Evolutionary conservation across 2,888 invertebrate genomes (phyloP).

Genomic region (Lepidocyrtinus sp.): DNA sequence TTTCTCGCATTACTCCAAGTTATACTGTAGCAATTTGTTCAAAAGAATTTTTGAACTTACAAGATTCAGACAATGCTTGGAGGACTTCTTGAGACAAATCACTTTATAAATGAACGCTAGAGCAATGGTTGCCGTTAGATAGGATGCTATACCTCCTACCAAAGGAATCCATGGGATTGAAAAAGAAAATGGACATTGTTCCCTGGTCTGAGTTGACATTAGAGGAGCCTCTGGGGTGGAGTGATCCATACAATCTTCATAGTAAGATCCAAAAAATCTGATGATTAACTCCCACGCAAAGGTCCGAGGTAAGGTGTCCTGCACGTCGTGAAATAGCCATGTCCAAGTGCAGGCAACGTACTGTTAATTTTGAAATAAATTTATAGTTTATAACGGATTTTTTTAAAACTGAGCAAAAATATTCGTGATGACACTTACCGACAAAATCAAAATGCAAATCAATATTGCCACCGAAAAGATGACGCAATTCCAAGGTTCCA

Average conservation of each 20-base stretch:
- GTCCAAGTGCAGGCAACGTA: too few species aligned
- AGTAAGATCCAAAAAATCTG: constrained; percentile 28
- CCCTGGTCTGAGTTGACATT: not conserved
- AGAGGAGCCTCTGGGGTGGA: not conserved
- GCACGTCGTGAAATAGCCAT: constrained; percentile 9
- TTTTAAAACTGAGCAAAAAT: too few species aligned
- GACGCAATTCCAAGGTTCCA: too few species aligned
- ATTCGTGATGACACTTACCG: too few species aligned
- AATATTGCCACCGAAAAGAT: too few species aligned
- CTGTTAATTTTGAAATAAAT: too few species aligned
- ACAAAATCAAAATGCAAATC: too few species aligned
- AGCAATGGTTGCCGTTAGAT: not conserved
- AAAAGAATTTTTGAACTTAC: too few species aligned
- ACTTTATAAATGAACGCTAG: not conserved
- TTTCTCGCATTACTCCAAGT: not conserved
- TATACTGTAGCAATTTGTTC: too few species aligned
- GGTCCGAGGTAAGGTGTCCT: constrained; percentile 20
- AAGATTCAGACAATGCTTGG: too few species aligned
- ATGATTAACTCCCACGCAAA: constrained; percentile 47
- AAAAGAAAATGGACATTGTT: not conserved
- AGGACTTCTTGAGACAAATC: not conserved
- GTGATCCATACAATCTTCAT: constrained; percentile 34
- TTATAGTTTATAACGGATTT: too few species aligned
- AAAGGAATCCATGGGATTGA: constrained; percentile 35
- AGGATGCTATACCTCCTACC: not conserved